phyloP scores from a whole-genome alignment of 2,797 vertebrate species.

The Cuniculus paca region DNA sequence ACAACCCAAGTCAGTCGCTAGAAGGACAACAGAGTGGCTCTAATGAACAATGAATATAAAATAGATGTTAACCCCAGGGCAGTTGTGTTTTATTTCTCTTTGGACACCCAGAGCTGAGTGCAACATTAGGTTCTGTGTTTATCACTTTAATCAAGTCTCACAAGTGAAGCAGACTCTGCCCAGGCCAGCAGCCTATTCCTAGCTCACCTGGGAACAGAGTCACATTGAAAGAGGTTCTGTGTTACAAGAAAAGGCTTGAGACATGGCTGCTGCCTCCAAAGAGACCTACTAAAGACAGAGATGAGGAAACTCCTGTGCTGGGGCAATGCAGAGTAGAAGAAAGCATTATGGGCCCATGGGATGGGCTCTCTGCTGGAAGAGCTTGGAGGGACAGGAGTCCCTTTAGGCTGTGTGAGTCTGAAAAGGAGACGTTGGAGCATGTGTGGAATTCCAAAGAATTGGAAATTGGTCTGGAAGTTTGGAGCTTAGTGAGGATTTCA shows the following conservation, averaged over 20 bases:
- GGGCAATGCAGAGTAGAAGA: background rate
- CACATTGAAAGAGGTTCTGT: background rate
- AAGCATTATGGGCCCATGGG: fast-evolving
- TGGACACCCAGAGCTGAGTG: background rate
- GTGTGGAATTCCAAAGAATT: background rate
- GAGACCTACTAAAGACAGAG: background rate
- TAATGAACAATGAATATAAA: background rate
- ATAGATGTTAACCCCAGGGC: background rate
- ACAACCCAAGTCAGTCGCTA: background rate
- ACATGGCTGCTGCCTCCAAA: background rate
- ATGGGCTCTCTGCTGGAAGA: background rate
- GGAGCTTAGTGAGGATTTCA: background rate
- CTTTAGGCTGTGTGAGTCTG: background rate
- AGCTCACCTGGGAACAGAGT: background rate
- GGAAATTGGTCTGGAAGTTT: background rate
- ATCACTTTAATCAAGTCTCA: background rate
- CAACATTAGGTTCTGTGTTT: background rate
- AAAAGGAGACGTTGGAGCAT: too few species aligned
- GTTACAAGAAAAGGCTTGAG: background rate
- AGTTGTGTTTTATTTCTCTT: background rate
- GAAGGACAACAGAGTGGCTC: background rate
- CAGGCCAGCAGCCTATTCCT: background rate
- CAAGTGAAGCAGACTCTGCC: background rate
- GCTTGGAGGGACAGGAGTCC: background rate
- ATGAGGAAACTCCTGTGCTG: background rate